Conservation (phyloP, 2,888 invertebrate genomes). For the Ochropleura plecta region DNA sequence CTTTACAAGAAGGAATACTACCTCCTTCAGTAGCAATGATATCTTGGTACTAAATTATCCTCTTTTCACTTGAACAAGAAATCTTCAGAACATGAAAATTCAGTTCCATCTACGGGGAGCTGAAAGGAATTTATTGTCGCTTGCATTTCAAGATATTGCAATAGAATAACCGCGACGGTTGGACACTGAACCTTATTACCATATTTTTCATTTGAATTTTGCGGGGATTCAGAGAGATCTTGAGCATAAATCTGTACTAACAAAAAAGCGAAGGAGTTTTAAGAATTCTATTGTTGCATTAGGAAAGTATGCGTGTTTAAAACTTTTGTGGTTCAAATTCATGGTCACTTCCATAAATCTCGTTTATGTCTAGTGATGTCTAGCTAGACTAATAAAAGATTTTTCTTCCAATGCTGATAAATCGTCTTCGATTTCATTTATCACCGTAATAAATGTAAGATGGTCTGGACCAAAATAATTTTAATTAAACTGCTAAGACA, state of each 20-base stretch:
- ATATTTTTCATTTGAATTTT: slow-evolving; percentile 64
- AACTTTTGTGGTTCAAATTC: not conserved
- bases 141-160: slow-evolving; percentile 59
- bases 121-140: slow-evolving; percentile 41
- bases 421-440: slow-evolving; percentile 1
- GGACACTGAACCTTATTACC: slow-evolving; percentile 54
- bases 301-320: slow-evolving; percentile 5
- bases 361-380: not conserved
- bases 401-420: slow-evolving; percentile 2
- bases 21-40: not conserved
- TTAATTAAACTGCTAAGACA: slow-evolving; percentile 25
- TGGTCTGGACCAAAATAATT: slow-evolving; percentile 19
- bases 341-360: not conserved
- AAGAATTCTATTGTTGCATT: slow-evolving; percentile 2
- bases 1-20: not conserved
- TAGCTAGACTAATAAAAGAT: not conserved
- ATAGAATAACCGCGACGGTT: slow-evolving; percentile 40
- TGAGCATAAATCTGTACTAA: slow-evolving; percentile 37
- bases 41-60: not conserved
- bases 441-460: not conserved
- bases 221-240: slow-evolving; percentile 19
- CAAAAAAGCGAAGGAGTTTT: slow-evolving; percentile 19
- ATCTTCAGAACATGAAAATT: slow-evolving; percentile 13
- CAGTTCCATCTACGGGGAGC: not conserved
- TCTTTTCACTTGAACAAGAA: slow-evolving; percentile 3